A percentile compares a stretch with the other conserved stretches of the same genome.
These are phyloP conservation scores for Synergus itoensis DNA, from an alignment of 2,888 invertebrate genomes.

Conservation along the genomic window DNA sequence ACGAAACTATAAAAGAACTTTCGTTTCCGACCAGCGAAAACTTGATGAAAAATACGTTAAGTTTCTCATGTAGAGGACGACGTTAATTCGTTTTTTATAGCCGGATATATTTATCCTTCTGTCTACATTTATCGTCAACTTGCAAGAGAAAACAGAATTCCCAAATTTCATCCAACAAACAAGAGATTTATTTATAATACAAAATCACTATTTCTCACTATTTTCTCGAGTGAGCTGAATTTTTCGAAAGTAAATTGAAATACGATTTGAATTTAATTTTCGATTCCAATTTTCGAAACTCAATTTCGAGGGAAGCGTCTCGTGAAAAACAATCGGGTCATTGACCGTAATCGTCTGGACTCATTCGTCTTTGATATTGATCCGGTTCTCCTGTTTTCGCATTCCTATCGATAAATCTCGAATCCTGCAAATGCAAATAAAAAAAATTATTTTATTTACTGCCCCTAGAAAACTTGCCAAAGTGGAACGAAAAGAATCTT, in stretches of 20 bases:
- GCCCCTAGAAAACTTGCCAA: neutral
- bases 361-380: slow-evolving; percentile 36
- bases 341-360: slow-evolving; percentile 38
- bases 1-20: slow-evolving; percentile 36
- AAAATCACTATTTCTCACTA: no score
- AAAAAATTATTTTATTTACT: neutral
- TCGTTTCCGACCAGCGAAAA: slow-evolving; percentile 23
- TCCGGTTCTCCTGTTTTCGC: slow-evolving; percentile 33
- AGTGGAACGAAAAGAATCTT: neutral
- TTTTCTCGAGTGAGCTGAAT: no score
- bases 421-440: neutral
- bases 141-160: neutral
- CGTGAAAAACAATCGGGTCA: slow-evolving; percentile 24
- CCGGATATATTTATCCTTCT: slow-evolving; percentile 8
- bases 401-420: slow-evolving; percentile 26
- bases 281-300: slow-evolving; percentile 26
- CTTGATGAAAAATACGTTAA: slow-evolving; percentile 31
- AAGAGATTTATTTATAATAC: neutral
- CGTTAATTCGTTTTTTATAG: slow-evolving; percentile 13
- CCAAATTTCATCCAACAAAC: neutral
- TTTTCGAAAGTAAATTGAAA: neutral
- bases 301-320: neutral
- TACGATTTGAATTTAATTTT: slow-evolving; percentile 4
- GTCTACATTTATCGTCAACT: neutral
- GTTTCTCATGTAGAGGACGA: neutral